Evolutionary conservation across 2,113 vertebrate genomes (phyloP), one percentile per base, ranked within the genome.

Genomic region (Todiramphus chloris): DNA sequence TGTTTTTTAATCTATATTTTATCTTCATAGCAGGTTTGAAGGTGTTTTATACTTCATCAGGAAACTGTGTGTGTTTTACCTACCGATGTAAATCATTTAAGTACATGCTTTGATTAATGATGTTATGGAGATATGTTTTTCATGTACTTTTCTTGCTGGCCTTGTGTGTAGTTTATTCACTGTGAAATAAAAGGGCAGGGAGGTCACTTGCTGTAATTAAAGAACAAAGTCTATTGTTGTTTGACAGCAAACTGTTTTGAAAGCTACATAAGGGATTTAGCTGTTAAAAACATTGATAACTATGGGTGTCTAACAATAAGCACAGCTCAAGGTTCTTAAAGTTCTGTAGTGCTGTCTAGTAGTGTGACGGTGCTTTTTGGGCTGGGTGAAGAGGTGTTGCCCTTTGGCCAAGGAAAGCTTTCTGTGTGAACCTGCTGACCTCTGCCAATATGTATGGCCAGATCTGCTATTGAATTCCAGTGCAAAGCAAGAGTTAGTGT

Each of bases 181-280:
- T 96, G 94, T 96, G 94, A 98, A 97, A 97, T 97, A 97, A 97
- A 98, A 97, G 97, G 97, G 92, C 97, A 97, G 58, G 81, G 94
- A 97, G 97, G 98, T 98, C 98, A 98, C 93, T 98, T 91, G 97
- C 96, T 97, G 80, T 98, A 98, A 98, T 98, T 98, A 97, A 97
- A 98, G 97, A 97, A 98, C 98, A 98, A 98, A 98, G 98, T 97
- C 97, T 93, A 98, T 97, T 98, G 98, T 98, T 97, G 97, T 95
- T 94, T 88, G 97, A 98, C 96, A 97, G 97, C 97, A 97, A 97
- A 97, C 96, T 97, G 96, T 98, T 98, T 97, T 97, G 98, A 98
- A 98, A 98, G 97, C 97, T 96, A 97, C 97, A 96, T 96, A 97
- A 97, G 98, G 94, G 98, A 97, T 98, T 98, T 98, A 96, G 96